Conservation (phyloP, 2,113 vertebrate species). For the Plestiodon gilberti region DNA sequence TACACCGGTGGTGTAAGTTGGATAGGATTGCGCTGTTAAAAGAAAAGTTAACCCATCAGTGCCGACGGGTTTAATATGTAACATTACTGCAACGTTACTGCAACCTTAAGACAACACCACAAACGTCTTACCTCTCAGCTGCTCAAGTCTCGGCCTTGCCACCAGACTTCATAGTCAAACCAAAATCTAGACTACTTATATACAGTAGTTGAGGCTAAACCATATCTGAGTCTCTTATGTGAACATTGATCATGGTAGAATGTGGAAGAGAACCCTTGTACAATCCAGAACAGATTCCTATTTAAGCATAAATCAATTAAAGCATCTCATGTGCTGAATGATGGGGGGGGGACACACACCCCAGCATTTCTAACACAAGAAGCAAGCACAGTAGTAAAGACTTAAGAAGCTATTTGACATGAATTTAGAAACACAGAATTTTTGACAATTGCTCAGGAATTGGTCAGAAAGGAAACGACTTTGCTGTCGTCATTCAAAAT, state of each 20-base stretch:
- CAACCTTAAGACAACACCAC: not conserved
- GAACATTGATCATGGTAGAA: not conserved
- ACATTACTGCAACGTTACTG: too few species aligned
- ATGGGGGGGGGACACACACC: not conserved
- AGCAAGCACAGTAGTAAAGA: not conserved
- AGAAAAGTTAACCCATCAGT: too few species aligned
- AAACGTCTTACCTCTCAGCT: not conserved
- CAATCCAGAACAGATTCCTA: not conserved
- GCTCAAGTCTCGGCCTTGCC: not conserved
- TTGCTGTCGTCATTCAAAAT: not conserved
- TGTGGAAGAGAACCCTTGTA: not conserved
- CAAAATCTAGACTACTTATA: too few species aligned
- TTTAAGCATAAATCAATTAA: not conserved
- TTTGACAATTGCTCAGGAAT: conserved; percentile 57
- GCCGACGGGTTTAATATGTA: too few species aligned
- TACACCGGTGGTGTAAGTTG: too few species aligned
- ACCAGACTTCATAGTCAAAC: not conserved
- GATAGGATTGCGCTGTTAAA: too few species aligned
- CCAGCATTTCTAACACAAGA: not conserved
- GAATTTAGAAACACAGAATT: conserved; percentile 6
- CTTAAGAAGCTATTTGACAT: not conserved
- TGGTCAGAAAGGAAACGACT: conserved; percentile 36
- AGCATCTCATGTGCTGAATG: not conserved
- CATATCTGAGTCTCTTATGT: too few species aligned
- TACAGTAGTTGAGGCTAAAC: not conserved